Conservation (phyloP, 2,113 vertebrate species). For the Egretta garzetta region DNA sequence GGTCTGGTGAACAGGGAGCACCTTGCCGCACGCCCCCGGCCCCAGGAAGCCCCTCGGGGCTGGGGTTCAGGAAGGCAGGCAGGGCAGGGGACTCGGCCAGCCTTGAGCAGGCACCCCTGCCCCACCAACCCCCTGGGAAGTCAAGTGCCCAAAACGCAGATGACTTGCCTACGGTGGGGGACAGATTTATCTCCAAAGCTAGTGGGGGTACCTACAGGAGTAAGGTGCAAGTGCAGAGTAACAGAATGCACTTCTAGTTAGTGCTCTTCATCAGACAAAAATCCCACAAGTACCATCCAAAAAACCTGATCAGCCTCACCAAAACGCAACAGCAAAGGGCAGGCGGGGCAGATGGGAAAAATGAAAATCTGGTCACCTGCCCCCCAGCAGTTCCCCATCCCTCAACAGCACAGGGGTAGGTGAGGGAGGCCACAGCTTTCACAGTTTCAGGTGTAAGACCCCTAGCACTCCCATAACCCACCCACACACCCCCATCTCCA, state of each 20-base stretch:
- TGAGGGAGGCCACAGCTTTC: neutral
- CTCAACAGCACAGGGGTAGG: neutral
- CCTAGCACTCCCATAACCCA: neutral
- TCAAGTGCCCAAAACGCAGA: neutral
- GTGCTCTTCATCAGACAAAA: neutral
- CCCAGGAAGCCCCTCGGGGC: fast-evolving
- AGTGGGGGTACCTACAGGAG: neutral
- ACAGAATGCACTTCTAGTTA: neutral
- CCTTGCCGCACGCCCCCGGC: fast-evolving
- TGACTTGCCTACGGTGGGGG: neutral
- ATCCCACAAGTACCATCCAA: no score
- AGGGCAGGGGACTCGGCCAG: neutral
- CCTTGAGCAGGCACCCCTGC: fast-evolving
- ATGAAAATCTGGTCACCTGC: neutral
- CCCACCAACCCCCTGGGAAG: no score
- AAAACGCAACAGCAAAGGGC: neutral
- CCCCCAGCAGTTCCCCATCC: neutral
- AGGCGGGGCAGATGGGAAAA: fast-evolving
- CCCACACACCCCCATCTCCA: neutral
- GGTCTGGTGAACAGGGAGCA: neutral
- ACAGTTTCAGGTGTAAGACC: neutral
- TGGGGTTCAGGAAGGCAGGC: neutral
- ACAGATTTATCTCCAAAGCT: neutral
- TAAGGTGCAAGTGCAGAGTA: neutral
- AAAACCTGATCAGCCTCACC: neutral